Evolutionary conservation across 2,797 vertebrate species (phyloP).

Genomic region (Lepidocolaptes lacrymiger): DNA sequence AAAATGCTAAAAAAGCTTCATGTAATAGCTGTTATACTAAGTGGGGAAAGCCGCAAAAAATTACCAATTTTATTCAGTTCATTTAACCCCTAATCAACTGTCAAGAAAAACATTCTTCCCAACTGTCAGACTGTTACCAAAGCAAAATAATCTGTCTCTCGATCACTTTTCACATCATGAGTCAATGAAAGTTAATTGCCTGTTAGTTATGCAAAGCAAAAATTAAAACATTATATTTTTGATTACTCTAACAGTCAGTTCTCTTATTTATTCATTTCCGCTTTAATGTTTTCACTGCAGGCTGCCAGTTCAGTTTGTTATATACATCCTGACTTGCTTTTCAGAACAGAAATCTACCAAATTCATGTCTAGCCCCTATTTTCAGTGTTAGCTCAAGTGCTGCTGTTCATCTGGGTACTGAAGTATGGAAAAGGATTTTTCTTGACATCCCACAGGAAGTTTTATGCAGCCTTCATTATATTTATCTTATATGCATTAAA

Average conservation of each 20-base stretch:
- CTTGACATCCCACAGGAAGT: not conserved
- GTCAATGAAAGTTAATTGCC: constrained; percentile 67
- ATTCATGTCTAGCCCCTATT: not conserved
- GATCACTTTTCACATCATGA: constrained; percentile 40
- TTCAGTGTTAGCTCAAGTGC: not conserved
- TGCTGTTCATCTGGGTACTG: not conserved
- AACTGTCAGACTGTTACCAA: constrained; percentile 67
- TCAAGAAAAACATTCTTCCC: constrained; percentile 72
- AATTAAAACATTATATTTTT: constrained; percentile 37
- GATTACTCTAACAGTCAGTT: constrained; percentile 53
- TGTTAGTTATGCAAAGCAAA: constrained; percentile 59
- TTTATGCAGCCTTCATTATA: not conserved
- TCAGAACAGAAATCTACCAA: not conserved
- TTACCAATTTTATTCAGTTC: constrained; percentile 72
- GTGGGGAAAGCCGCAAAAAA: constrained; percentile 69
- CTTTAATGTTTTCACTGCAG: constrained; percentile 31
- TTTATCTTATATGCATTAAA: not conserved
- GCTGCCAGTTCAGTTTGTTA: constrained; percentile 14
- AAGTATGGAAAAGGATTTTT: not conserved
- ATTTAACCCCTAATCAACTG: constrained; percentile 79
- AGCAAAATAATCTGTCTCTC: constrained; percentile 29
- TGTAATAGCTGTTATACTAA: constrained; percentile 69
- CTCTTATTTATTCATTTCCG: constrained; percentile 58
- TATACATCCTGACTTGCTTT: not conserved
- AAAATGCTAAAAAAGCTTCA: constrained; percentile 48